Evolutionary conservation across 2,113 vertebrate species (phyloP), one percentile per base, ranked within the genome.

Genomic region (Oplegnathus fasciatus): DNA sequence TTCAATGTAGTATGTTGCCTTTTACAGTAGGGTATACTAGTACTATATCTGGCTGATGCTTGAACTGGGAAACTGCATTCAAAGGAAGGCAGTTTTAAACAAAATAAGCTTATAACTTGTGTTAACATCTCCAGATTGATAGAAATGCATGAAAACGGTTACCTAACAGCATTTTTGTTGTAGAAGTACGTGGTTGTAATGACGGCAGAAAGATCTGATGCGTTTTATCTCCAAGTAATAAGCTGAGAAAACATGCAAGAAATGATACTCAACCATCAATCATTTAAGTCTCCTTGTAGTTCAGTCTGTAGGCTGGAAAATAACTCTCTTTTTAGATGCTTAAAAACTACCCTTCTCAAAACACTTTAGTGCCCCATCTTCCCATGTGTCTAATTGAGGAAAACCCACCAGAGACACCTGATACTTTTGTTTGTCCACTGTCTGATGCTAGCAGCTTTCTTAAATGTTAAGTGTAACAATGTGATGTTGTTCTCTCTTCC

Each of bases 401-500:
- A 84, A 68, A 28, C 62, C 62, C 61, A 55, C 40, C 68, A 83
- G 65, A 88, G 44, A 81, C 62, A 28, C 80, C 69, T 87, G 64
- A 61, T 82, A 2, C 57, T 60, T 48, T 22, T 62, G 54, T 70
- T 82, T 88, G 58, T 78, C 76, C 61, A 37, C 37, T 84, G 80
- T 90, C 30, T 77, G 68, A 82, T 86, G 48, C 57, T 65, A 78
- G 60, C 37, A 80, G 46, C 46, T 78, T 44, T 65, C 54, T 76
- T 15, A 57, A 60, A 37, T 66, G n/a, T 15, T n/a, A 82, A 69
- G 71, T 46, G 66, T n/a, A n/a, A n/a, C 87, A 71, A 85, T 76
- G 61, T 92, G 83, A 91, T 85, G 64, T 81, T 91, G 28, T 89
- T 85, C 68, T 91, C 66, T 94, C 64, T 95, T 91, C 94, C 93